These are phyloP conservation scores for Lanius ludovicianus DNA, from an alignment of 2,113 vertebrate species.

Conservation along the genomic window DNA sequence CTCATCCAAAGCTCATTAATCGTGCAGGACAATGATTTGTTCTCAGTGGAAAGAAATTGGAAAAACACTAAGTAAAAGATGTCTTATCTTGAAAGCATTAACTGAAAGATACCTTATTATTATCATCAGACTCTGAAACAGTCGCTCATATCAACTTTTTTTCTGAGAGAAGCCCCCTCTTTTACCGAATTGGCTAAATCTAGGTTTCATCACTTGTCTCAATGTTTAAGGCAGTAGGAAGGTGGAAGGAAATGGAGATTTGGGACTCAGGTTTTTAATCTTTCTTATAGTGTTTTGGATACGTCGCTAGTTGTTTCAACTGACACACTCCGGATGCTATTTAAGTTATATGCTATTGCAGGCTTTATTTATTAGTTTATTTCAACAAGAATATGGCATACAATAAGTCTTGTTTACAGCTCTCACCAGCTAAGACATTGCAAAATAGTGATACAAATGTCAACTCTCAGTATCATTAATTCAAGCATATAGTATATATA, in stretches of 20 bases:
- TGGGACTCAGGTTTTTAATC: background rate
- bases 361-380: background rate
- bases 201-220: background rate
- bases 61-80: background rate
- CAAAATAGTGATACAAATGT: background rate
- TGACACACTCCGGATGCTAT: background rate
- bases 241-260: background rate
- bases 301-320: background rate
- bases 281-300: background rate
- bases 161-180: background rate
- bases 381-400: background rate
- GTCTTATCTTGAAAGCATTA: background rate
- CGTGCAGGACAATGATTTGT: background rate
- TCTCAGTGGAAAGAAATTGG: background rate
- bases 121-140: background rate
- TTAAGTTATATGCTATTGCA: background rate
- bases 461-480: background rate
- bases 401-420: background rate
- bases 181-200: background rate
- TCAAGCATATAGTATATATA: background rate
- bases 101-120: background rate
- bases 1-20: background rate
- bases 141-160: background rate
- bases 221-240: background rate
- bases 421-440: background rate